A percentile compares a stretch with the other conserved stretches of the same genome.
phyloP scores from a whole-genome alignment of 1,140 invertebrate species.

The Hyphantria cunea region DNA sequence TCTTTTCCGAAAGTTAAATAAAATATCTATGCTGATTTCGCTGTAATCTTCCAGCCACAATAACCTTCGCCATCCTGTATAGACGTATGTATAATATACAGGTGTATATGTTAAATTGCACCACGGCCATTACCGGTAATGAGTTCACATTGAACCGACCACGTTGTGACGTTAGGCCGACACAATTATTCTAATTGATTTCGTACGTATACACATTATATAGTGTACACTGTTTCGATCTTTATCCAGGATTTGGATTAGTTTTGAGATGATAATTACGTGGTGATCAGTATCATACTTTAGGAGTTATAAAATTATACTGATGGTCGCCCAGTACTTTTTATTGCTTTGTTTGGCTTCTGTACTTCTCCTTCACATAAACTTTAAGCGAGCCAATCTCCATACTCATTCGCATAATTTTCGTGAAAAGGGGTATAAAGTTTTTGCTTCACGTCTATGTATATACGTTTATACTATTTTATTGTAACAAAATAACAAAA shows the following conservation, averaged over 20 bases:
- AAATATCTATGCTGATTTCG: background rate
- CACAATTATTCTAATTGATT: constrained; percentile 16
- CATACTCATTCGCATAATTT: too few relatives aligned
- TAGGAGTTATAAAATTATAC: too few relatives aligned
- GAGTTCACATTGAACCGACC: constrained; percentile 20
- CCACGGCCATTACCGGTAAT: constrained; percentile 22
- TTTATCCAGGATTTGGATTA: too few relatives aligned
- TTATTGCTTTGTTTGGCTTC: too few relatives aligned
- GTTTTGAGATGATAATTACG: background rate
- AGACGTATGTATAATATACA: background rate
- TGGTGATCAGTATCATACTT: background rate
- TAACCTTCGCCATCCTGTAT: too few relatives aligned
- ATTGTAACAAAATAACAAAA: too few relatives aligned
- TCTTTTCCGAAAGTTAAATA: background rate
- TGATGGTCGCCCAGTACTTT: too few relatives aligned
- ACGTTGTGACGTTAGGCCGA: background rate
- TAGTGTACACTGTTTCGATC: background rate
- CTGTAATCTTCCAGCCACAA: background rate
- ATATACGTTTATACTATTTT: too few relatives aligned
- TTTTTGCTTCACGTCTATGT: too few relatives aligned
- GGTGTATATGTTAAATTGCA: constrained; percentile 18
- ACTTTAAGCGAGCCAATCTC: too few relatives aligned
- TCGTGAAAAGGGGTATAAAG: too few relatives aligned
- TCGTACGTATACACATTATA: background rate
- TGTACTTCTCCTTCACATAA: too few relatives aligned